Evolutionary conservation across 2,888 invertebrate genomes (phyloP), one percentile per base, ranked within the genome.

Genomic region (Agrypnus murinus): DNA sequence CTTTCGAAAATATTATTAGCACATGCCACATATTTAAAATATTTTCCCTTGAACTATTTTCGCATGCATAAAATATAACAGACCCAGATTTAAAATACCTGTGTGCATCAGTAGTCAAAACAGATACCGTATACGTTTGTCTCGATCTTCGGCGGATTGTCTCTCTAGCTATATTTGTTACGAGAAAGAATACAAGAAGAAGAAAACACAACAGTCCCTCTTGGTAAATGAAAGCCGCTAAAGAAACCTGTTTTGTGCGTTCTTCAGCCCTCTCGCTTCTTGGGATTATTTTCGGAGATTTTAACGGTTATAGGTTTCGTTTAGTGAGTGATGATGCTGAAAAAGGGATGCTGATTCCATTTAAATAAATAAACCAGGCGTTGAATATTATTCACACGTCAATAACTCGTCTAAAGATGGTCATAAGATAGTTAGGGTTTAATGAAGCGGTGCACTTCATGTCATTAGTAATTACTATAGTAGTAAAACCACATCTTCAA

Each of bases 131-230:
- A 3, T 25, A 36, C 15, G 55, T 36, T n/a, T n/a, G n/a, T n/a
- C n/a, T n/a, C n/a, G n/a, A n/a, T n/a, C n/a, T n/a, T 34, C 55
- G 55, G 55, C 7, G 36, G 55, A 55, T 55, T 55, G 55, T 55
- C 55, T 25, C 5, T 55, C 55, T 55, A 55, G 55, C 34, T 36
- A 55, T 17, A 36, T 36, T 55, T 34, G 34, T 36, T 17, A 55
- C 17, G 36, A 55, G 15, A 55, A 14, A 34, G 10, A 2, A 36
- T 17, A 55, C 17, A n/a, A 5, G 25, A 25, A 25, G 25, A 25
- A 32, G 31, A 55, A 34, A 55, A 55, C 55, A 55, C 38, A 36
- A 55, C 55, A 55, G 38, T 55, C 34, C 55, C 36, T 55, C 55
- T 25, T 25, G 32, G 55, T 15, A 36, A 36, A 55, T 36, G 36